Evolutionary conservation across 2,888 invertebrate genomes (phyloP), one percentile per base, ranked within the genome.

Genomic region (Calameuta idolon): DNA sequence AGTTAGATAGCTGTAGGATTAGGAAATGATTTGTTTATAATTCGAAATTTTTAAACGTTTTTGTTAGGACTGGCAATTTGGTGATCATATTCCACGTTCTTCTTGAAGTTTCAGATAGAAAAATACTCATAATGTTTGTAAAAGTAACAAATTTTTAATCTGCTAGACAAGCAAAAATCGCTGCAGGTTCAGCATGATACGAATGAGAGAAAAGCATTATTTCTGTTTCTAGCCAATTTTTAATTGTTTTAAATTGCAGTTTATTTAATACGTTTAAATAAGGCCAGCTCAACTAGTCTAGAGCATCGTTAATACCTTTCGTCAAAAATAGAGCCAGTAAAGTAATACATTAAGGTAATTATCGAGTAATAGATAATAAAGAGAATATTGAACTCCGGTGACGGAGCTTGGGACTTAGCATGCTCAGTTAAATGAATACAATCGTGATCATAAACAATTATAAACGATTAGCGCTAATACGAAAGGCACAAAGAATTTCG

Each of bases 341-440:
- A 84, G 83, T 80, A 82, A 81, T 75, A 80, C 78, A 76, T 79
- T 85, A 79, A 80, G 80, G 80, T 74, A 82, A 79, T 81, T 82
- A 81, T 79, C 80, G 81, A 80, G 79, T 75, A 79, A 75, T 55
- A 31, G 81, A 83, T 81, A 81, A 77, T 81, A 83, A 83, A 84
- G 82, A 81, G 76, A 83, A 87, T 86, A 88, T 85, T 84, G 84
- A 87, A 89, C 90, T 90, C 91, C 91, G 88, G 83, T 86, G 80
- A 88, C 87, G 91, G 91, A 91, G 91, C 91, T 91, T 91, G 91
- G 91, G 91, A 91, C 91, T 91, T 91, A 91, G 91, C 91, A 91
- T 91, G 91, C 91, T 91, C 91, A 91, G 91, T 91, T 90, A 88
- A 89, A 89, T 88, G 79, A 82, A 84, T 82, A 85, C 83, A 87